A percentile compares a stretch with the other conserved stretches of the same genome.
Conservation (phyloP, 2,113 vertebrate genomes). For the Ceratotherium simum region DNA sequence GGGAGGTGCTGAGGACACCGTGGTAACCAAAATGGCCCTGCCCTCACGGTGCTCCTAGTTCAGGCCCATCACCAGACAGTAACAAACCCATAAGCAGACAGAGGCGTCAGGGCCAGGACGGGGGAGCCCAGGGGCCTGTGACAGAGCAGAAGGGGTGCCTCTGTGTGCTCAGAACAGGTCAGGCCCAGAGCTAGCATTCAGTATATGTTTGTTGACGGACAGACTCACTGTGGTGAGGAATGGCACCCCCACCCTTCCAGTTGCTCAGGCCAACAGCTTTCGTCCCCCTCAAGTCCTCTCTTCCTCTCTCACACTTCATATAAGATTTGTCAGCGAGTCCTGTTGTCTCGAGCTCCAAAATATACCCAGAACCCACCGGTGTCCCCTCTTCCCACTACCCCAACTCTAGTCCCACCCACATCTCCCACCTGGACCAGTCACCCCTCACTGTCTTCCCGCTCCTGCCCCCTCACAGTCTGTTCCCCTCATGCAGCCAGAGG, state of each 20-base stretch:
- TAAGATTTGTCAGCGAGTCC: background rate
- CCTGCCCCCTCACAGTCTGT: background rate
- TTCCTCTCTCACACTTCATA: background rate
- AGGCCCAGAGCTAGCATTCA: background rate
- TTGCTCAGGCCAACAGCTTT: background rate
- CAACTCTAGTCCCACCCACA: accelerated
- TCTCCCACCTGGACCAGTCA: background rate
- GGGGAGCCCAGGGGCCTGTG: background rate
- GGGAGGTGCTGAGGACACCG: background rate
- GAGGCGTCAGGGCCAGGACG: too few species aligned
- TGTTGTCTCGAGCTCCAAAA: background rate
- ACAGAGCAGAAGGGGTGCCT: background rate
- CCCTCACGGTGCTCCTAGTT: background rate
- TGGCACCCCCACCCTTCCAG: background rate
- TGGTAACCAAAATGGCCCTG: background rate
- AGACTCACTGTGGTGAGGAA: background rate
- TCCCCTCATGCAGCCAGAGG: background rate
- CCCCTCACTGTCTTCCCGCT: background rate
- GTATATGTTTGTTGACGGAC: background rate
- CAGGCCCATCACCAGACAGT: background rate
- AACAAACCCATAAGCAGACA: background rate
- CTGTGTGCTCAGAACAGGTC: background rate
- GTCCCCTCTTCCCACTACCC: background rate
- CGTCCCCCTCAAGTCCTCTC: background rate
- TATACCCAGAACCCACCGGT: background rate